Conservation (phyloP, 92 coral and sea anemone genomes). For the Meandrina meandrites region DNA sequence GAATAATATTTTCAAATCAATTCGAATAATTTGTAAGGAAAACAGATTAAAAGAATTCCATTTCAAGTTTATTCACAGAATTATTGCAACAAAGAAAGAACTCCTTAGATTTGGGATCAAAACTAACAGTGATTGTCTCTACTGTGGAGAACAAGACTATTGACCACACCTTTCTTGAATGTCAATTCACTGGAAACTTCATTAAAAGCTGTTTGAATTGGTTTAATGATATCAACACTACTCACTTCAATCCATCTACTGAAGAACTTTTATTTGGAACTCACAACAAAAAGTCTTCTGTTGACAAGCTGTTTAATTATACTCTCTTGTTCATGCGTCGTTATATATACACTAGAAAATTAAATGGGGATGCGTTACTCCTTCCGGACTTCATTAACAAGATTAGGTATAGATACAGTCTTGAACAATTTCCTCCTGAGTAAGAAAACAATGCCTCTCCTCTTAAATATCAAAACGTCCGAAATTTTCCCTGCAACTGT, state of each 20-base stretch:
- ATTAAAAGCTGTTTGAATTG: not conserved
- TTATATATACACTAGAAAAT: too few species aligned
- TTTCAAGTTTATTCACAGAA: not conserved
- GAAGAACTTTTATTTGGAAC: not conserved
- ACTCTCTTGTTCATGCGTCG: too few species aligned
- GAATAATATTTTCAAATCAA: not conserved
- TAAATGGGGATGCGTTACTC: not conserved
- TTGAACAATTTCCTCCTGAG: too few species aligned
- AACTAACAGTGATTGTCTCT: too few species aligned
- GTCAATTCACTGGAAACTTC: not conserved
- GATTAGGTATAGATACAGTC: not conserved
- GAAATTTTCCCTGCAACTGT: too few species aligned
- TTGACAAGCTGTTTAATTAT: not conserved
- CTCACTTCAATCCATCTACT: not conserved
- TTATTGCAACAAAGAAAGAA: conserved; percentile 2
- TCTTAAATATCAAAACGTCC: too few species aligned
- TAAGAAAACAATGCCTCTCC: too few species aligned
- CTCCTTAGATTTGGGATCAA: too few species aligned
- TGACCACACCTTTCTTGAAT: not conserved
- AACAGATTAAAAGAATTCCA: not conserved
- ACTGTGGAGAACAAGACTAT: not conserved
- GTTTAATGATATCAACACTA: not conserved
- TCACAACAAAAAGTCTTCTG: not conserved
- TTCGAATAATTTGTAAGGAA: not conserved
- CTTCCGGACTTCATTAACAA: not conserved